Evolutionary conservation across 2,113 vertebrate genomes (phyloP).

Genomic region (Gadus macrocephalus): DNA sequence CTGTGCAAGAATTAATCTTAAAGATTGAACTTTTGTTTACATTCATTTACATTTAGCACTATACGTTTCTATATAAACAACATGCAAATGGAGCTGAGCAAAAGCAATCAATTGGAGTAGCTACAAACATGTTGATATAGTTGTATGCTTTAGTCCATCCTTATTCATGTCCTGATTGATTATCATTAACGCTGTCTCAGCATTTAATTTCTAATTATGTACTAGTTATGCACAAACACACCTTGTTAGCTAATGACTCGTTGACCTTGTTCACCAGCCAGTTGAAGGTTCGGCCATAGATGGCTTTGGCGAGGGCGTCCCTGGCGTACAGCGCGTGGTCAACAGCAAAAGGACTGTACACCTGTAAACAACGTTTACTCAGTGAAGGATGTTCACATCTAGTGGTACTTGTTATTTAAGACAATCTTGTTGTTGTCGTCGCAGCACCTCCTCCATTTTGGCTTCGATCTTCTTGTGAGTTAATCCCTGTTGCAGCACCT

Average conservation of each 20-base stretch:
- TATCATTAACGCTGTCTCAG: too few species aligned
- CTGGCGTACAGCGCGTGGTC: constrained; percentile 86
- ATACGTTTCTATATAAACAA: too few species aligned
- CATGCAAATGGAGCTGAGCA: too few species aligned
- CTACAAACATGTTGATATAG: too few species aligned
- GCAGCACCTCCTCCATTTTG: constrained; percentile 82
- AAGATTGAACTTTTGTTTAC: background rate
- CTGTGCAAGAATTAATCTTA: constrained; percentile 56
- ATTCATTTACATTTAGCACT: too few species aligned
- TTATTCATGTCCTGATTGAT: too few species aligned
- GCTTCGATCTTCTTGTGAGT: constrained; percentile 91
- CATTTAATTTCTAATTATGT: background rate
- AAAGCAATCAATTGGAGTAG: too few species aligned
- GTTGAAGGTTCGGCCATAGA: constrained; percentile 89
- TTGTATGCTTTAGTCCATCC: too few species aligned
- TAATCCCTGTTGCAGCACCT: constrained; percentile 79
- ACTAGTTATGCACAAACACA: constrained; percentile 29
- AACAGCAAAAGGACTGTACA: constrained; percentile 83
- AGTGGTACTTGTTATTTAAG: background rate
- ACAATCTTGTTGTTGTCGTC: background rate
- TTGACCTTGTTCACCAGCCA: constrained; percentile 96
- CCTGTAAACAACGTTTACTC: constrained; percentile 59
- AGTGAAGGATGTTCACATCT: too few species aligned
- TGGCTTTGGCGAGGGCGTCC: constrained; percentile 88
- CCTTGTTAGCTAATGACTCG: constrained; percentile 86